Base-by-base conservation (phyloP, 2,113 vertebrate species). In the Chaenocephalus aceratus region DNA sequence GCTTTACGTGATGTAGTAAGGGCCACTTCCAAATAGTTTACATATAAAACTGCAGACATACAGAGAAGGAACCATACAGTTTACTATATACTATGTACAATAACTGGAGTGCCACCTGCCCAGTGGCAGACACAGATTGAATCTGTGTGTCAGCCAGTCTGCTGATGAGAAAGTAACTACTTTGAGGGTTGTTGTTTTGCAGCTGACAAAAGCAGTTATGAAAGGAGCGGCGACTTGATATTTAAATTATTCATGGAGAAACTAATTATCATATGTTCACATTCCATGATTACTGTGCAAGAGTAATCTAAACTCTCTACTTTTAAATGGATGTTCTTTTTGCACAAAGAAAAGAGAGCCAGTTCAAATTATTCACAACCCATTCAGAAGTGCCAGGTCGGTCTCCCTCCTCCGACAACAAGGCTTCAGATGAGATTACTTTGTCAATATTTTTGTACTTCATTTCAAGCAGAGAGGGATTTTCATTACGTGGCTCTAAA, bases 361-460 rank as follows among this genome's bases (percentile, higher is more conserved):
- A 3, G 30, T 64, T 75, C 23, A 44, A 64, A 85, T 79, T 60
- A 80, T 80, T 85, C 68, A 69, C 59, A 66, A 3, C 52, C 11
- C 61, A 69, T 48, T 83, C 66, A 63, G 73, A 67, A 21, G 26
- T 71, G 59, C n/a, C 48, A 12, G 1, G 23, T 76, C 56, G 11
- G 21, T 79, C 64, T 70, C 41, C 46, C 53, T 26, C 8, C 74
- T 23, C 54, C 67, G 49, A 83, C 74, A 84, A 75, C 51, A 74
- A 70, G 66, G 49, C 69, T 71, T 74, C 56, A 66, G 12, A 53
- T 59, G 48, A 82, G 60, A 88, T 86, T 78, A 85, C 70, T 79
- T 84, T 85, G 86, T 90, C 84, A 85, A 83, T 82, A 88, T 69
- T 82, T 79, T 66, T 86, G 84, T 62, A 66, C 80, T 82, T 88